Conservation (phyloP, 2,888 invertebrate genomes). For the Iselma pallidipennis region DNA sequence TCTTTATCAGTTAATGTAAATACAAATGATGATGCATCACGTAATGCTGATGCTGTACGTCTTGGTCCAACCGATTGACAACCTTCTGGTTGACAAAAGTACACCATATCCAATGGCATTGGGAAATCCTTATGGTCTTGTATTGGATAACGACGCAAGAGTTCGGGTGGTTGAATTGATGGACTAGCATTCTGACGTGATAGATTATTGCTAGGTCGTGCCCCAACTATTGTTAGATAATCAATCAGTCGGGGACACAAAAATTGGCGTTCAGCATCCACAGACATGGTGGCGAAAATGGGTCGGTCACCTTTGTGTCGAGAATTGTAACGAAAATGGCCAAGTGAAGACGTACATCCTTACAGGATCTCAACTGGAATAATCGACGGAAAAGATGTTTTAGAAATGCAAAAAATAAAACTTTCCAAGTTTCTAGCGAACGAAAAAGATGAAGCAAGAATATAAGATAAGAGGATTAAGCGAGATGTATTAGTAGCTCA, state of each 20-base stretch:
- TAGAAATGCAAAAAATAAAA: background rate
- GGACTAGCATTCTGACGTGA: slow-evolving; percentile 70
- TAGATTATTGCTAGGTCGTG: slow-evolving; percentile 69
- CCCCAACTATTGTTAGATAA: slow-evolving; percentile 97
- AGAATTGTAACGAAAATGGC: background rate
- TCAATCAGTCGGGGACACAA: slow-evolving; percentile 89
- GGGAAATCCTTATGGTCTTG: slow-evolving; percentile 98
- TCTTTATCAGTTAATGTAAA: slow-evolving; percentile 99
- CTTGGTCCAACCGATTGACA: slow-evolving; percentile 91
- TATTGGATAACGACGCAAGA: slow-evolving; percentile 92
- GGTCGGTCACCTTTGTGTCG: background rate
- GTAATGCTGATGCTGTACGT: slow-evolving; percentile 73
- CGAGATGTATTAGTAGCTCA: too few relatives aligned
- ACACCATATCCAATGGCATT: slow-evolving; percentile 96
- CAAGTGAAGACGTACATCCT: background rate
- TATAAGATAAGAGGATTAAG: too few relatives aligned
- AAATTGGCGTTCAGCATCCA: slow-evolving; percentile 76
- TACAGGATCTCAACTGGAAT: background rate
- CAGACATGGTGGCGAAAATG: slow-evolving; percentile 49
- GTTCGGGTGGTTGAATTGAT: slow-evolving; percentile 88
- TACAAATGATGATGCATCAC: slow-evolving; percentile 96
- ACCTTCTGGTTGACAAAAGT: slow-evolving; percentile 99
- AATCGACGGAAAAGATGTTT: background rate
- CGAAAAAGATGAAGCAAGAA: too few relatives aligned
- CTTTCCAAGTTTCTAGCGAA: too few relatives aligned